Base-by-base conservation (phyloP, 2,888 invertebrate genomes). In the Ethmia dodecea region DNA sequence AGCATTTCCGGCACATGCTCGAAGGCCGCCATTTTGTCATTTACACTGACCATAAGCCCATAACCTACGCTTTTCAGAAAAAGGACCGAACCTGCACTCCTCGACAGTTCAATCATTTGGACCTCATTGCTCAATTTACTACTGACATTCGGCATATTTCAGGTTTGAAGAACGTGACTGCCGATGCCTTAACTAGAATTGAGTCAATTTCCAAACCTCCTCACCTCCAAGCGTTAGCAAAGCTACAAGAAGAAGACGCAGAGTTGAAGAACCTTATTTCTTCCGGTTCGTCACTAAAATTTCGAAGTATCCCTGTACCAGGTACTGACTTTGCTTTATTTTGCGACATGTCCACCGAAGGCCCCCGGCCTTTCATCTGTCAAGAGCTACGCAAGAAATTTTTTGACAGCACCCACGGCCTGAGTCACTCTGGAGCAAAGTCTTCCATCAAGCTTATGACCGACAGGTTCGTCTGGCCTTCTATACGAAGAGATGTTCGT, bases 401-500 rank as follows among this genome's bases (percentile, higher is more conserved):
- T 3, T 53, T 51, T 15, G 25, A 45, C n/a, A 24, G 27, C 4
- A 6, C 43, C 0, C 48, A 53, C 18, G 41, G 31, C n/a, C 16
- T 49, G 3, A 43, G 42, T 22, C 50, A 52, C 22, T 49, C 50
- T 3, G 46, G 47, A 13, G 40, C 28, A 1, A 20, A 30, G 13
- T 40, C 42, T 12, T 28, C 47, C 5, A 18, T 14, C 2, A 39
- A 41, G 0, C 25, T 72, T 3, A 40, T 76, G 3, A 26, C 55
- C 0, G 35, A 57, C 11, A 53, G 63, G 0, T 74, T 50, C 24
- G 62, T 74, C 0, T 76, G 72, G 72, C 67, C 65, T 0, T 33
- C 31, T 1, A 55, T 74, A 0, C 51, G 58, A 0, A 42, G 38
- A 8, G 65, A 75, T 29, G 55, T 49, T 18, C 28, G 46, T 0